Evolutionary conservation across 2,113 vertebrate species (phyloP).

Genomic region (Halichoeres trimaculatus): DNA sequence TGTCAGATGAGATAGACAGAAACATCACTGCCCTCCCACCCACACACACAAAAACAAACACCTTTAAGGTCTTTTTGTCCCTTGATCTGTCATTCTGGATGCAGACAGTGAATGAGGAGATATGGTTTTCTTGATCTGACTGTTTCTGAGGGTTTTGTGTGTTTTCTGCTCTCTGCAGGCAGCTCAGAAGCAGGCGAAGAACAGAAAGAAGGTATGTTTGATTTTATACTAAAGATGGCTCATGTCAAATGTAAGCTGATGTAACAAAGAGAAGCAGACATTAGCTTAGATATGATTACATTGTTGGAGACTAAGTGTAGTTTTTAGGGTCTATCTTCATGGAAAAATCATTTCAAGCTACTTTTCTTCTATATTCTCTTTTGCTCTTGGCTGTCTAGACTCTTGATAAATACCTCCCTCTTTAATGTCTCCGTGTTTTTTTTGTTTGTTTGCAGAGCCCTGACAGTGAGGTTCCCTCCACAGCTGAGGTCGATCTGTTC

Average conservation of each 20-base stretch:
- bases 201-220: conserved; percentile 93
- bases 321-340: too few relatives aligned
- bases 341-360: too few relatives aligned
- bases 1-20: conserved; percentile 63
- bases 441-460: conserved; percentile 85
- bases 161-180: conserved; percentile 89
- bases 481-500: conserved; percentile 96
- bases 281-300: too few relatives aligned
- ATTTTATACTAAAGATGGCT: background rate
- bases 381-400: too few relatives aligned
- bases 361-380: too few relatives aligned
- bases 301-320: too few relatives aligned
- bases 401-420: too few relatives aligned
- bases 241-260: background rate
- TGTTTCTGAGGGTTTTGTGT: conserved; percentile 45
- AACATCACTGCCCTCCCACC: conserved; percentile 44
- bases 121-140: background rate
- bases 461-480: conserved; percentile 87
- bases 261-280: too few relatives aligned
- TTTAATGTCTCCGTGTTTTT: background rate
- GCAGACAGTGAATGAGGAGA: conserved; percentile 31
- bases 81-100: conserved; percentile 54
- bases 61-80: conserved; percentile 43
- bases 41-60: conserved; percentile 23
- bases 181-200: conserved; percentile 97